Base-by-base conservation (phyloP, 2,797 vertebrate species). In the Neosilurus mollespiculum region DNA sequence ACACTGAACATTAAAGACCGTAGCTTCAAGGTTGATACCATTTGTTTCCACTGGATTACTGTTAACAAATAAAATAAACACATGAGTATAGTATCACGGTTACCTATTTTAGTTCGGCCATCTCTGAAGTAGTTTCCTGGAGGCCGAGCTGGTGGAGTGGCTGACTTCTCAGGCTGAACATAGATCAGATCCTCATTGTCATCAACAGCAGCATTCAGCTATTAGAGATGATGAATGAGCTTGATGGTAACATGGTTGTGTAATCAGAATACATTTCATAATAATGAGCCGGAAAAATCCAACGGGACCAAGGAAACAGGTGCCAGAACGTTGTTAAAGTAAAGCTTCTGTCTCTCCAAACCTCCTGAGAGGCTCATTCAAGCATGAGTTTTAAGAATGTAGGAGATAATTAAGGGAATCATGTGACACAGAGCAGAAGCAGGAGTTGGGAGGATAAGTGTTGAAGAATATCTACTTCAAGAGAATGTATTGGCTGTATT, bases 51-150 rank as follows among this genome's bases (percentile, higher is more conserved):
- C 56, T 59, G 30, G 6, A 43, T 37, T 43, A 37, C 11, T 77
- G 20, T 15, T n/a, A 43, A 61, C 14, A n/a, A 12, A 22, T 51
- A 30, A 73, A 53, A 2, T 0, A 72, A 69, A 43, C 12, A 78
- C 20, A 59, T 24, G 8, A 61, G 1, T 77, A 10, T 9, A 22
- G 51, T n/a, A 80, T 67, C 9, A 80, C 0, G 2, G 18, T 87
- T 87, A 95, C 94, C 93, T 1, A 95, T 94, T 90, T 93, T 93
- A 61, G 92, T 94, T 81, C 15, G 91, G 34, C 94, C 91, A 71
- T 96, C 93, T 83, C 89, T 91, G 91, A 95, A 95, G 91, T 92
- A 92, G 88, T 94, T 95, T 59, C 92, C 91, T 1, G 67, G 76
- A 82, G 86, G 88, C 2, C 85, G 83, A 11, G 37, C 34, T 4